These are phyloP conservation scores for Crossaster papposus DNA, from an alignment of 53 echinoderm and acorn worm genomes.

Conservation along the genomic window DNA sequence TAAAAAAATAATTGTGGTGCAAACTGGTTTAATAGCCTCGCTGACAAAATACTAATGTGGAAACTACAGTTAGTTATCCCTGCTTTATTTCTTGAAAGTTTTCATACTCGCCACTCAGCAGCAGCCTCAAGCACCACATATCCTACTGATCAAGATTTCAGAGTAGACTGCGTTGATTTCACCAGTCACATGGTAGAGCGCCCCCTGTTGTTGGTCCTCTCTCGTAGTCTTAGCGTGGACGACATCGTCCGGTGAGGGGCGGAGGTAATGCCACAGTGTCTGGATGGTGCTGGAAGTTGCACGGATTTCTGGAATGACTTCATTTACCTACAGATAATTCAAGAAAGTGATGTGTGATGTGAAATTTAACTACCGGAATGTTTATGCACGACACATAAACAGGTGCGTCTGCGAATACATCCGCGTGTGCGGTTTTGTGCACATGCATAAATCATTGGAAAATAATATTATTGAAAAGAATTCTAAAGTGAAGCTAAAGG, in stretches of 20 bases:
- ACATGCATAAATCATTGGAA: too few species aligned
- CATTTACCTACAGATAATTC: constrained; percentile 35
- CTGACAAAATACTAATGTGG: too few species aligned
- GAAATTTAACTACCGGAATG: too few species aligned
- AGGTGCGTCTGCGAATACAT: too few species aligned
- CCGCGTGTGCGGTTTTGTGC: too few species aligned
- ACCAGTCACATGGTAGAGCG: constrained; percentile 73
- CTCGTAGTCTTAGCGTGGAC: constrained; percentile 18
- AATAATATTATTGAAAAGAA: too few species aligned
- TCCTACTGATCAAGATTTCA: constrained; percentile 82
- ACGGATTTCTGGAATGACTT: constrained; percentile 45
- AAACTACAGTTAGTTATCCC: too few species aligned
- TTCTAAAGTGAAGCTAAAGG: too few species aligned
- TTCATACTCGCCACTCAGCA: not conserved
- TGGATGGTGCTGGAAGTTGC: constrained; percentile 47
- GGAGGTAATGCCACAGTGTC: constrained; percentile 36
- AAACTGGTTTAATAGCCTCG: too few species aligned
- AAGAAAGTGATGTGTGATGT: too few species aligned
- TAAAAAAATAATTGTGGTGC: too few species aligned
- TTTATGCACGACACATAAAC: too few species aligned
- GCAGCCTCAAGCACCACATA: constrained; percentile 63
- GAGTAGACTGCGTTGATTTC: constrained; percentile 90
- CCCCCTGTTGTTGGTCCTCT: constrained; percentile 42
- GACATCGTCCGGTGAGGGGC: constrained; percentile 20
- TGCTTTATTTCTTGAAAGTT: not conserved